Base-by-base conservation (phyloP, 2,888 invertebrate genomes). In the Lysandra bellargus region DNA sequence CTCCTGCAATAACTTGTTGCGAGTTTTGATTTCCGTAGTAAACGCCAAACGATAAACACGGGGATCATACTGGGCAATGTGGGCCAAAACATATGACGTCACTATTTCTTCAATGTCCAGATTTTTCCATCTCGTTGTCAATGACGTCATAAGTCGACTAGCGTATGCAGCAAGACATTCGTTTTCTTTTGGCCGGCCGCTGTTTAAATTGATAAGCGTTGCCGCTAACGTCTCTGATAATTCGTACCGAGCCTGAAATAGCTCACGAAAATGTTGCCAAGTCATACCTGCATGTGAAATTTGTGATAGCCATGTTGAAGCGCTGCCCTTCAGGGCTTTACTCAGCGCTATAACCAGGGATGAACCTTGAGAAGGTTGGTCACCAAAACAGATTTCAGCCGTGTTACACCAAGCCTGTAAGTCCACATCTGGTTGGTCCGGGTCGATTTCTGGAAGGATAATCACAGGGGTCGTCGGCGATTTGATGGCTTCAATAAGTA, bases 321-420 rank as follows among this genome's bases (percentile, higher is more conserved):
- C 81, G 3, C 7, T 14, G 17, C 81, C 82, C 60, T 80, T 81
- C 57, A 81, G 53, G 2, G 81, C 79, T 37, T 79, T 80, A 79
- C 82, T 82, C 3, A 83, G 53, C n/a, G 79, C 77, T n/a, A 82
- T 78, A 9, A 82, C 72, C 9, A 83, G 74, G 72, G 75, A n/a
- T 57, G 79, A 57, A 44, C 82, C 82, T 23, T 23, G 23, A 0
- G 23, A 0, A 23, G 23, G 23, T 23, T 23, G 23, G 23, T 23
- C 23, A 23, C 23, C 23, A 23, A 23, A 23, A 23, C 23, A 23
- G 23, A 23, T 23, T 23, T 23, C 23, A 23, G 23, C 23, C 23
- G 23, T 23, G 23, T 23, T 23, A 23, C 23, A 23, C 23, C 23
- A 23, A 23, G 23, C 23, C 23, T 23, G 23, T 23, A 23, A 0